Conservation (phyloP, 2,113 vertebrate genomes). For the Syngnathus floridae region DNA sequence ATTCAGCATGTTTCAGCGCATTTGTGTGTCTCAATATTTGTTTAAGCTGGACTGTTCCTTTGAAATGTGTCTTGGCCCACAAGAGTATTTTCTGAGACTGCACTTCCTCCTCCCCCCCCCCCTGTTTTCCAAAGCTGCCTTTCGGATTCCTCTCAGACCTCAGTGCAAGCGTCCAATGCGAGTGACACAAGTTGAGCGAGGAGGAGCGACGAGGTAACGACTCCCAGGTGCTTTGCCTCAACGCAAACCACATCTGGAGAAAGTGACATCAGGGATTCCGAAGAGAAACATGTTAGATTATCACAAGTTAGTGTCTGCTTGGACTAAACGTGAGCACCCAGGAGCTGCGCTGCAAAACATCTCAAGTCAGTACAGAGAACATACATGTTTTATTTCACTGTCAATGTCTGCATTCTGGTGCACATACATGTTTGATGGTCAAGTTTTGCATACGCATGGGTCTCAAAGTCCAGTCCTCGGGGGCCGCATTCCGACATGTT, state of each 20-base stretch:
- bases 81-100: conserved; percentile 15
- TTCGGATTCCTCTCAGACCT: conserved; percentile 10
- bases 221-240: conserved; percentile 61
- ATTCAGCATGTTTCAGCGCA: conserved; percentile 8
- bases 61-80: conserved; percentile 46
- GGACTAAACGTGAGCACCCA: conserved; percentile 4
- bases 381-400: neutral
- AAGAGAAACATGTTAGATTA: conserved; percentile 24
- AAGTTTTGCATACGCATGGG: neutral
- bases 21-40: neutral
- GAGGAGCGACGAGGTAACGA: conserved; percentile 39
- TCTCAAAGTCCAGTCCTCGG: neutral
- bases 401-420: neutral
- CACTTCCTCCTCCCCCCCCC: conserved; percentile 26
- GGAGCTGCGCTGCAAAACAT: conserved; percentile 14
- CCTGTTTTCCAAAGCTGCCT: conserved; percentile 4
- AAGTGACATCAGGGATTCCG: conserved; percentile 20
- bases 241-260: conserved; percentile 49
- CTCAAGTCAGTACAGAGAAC: neutral
- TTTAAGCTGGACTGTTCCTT: conserved; percentile 11
- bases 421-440: neutral
- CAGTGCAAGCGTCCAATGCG: conserved; percentile 18
- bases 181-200: conserved; percentile 15
- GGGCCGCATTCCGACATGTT: no score
- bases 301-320: conserved; percentile 16